Percentiles rank a stretch among this genome's conserved stretches.
phyloP scores from a whole-genome alignment of 1,140 invertebrate genomes.

The Zaprionus inermis region DNA sequence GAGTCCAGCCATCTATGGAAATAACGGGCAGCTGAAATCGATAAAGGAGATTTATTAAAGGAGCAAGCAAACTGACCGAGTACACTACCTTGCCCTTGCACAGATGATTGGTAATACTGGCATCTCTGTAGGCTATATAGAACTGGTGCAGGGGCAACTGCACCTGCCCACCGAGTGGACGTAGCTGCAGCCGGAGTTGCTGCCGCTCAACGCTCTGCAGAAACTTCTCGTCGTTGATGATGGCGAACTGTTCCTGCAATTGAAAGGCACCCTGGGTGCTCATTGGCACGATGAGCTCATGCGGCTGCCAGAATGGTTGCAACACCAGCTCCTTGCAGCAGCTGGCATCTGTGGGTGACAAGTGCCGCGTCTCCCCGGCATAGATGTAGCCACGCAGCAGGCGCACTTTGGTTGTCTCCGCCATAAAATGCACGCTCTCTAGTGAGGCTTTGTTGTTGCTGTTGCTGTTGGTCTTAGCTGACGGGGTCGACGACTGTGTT shows the following conservation, averaged over 20 bases:
- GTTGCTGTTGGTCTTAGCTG: slow-evolving; percentile 31
- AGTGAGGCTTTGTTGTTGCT: slow-evolving; percentile 56
- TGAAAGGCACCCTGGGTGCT: slow-evolving; percentile 42
- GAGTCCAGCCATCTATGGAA: slow-evolving; percentile 86
- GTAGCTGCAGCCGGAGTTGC: slow-evolving; percentile 86
- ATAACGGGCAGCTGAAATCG: slow-evolving; percentile 86
- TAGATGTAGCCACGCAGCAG: slow-evolving; percentile 72
- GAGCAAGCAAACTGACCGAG: background rate
- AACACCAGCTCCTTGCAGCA: slow-evolving; percentile 56
- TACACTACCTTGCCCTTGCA: slow-evolving; percentile 71
- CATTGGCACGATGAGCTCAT: slow-evolving; percentile 38
- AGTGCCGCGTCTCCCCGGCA: slow-evolving; percentile 62
- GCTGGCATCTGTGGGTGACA: slow-evolving; percentile 26
- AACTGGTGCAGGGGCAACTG: slow-evolving; percentile 87
- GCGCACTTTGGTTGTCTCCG: slow-evolving; percentile 75
- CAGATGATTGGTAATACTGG: slow-evolving; percentile 85
- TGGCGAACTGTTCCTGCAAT: slow-evolving; percentile 85
- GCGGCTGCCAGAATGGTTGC: slow-evolving; percentile 73
- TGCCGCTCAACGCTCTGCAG: slow-evolving; percentile 86
- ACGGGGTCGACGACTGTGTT: slow-evolving; percentile 23
- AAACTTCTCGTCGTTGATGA: slow-evolving; percentile 86
- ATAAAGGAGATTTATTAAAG: background rate
- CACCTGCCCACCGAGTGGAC: slow-evolving; percentile 85
- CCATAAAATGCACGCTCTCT: slow-evolving; percentile 67
- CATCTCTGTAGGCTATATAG: slow-evolving; percentile 86